Conservation (phyloP, 2,797 vertebrate genomes). For the Eulemur coronatus region DNA sequence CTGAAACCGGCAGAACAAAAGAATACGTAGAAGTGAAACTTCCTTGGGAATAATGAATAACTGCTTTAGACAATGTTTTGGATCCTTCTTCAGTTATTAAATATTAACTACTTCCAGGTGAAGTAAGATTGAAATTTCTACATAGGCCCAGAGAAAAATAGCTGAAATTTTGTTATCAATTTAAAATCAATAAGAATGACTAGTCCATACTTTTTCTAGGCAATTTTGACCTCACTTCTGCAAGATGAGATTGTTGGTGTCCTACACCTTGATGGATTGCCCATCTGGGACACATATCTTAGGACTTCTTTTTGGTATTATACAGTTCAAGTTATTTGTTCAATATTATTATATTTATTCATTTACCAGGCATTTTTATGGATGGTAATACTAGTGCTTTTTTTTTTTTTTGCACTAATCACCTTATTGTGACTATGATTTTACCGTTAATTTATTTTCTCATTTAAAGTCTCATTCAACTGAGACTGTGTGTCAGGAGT, state of each 20-base stretch:
- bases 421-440: neutral
- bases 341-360: neutral
- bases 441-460: neutral
- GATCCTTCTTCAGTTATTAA: neutral
- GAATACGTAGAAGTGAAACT: neutral
- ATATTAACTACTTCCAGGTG: neutral
- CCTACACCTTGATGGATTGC: neutral
- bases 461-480: neutral
- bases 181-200: neutral
- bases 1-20: neutral
- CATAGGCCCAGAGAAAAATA: neutral
- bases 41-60: neutral
- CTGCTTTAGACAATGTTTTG: neutral
- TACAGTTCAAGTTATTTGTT: neutral
- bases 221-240: neutral
- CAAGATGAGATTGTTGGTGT: neutral
- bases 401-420: neutral
- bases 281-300: neutral
- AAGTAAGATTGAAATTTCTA: conserved; percentile 15
- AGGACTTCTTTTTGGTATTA: neutral
- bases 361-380: neutral
- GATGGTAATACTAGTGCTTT: neutral
- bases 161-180: neutral
- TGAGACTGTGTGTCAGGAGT: neutral
- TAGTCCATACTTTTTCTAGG: neutral